A percentile compares a stretch with the other conserved stretches of the same genome.
These are phyloP conservation scores for Mylabris phalerata DNA, from an alignment of 1,140 invertebrate species.

Conservation along the genomic window DNA sequence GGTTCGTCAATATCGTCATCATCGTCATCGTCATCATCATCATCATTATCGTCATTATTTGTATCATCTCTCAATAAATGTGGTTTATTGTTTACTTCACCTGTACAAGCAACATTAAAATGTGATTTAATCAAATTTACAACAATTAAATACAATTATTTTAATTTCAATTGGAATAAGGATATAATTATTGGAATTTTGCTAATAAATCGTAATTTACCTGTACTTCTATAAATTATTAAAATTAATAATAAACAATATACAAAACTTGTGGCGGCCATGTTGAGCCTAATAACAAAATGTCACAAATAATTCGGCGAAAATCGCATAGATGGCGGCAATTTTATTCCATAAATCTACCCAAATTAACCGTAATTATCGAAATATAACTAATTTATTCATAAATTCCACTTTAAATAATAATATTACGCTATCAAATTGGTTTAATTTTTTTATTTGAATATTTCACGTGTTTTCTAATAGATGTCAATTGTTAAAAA, in stretches of 20 bases:
- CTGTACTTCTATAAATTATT: slow-evolving; percentile 28
- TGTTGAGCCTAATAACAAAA: slow-evolving; percentile 24
- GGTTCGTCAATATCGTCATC: slow-evolving; percentile 33
- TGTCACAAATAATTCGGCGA: no score
- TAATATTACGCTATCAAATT: no score
- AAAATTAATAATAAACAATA: slow-evolving; percentile 38
- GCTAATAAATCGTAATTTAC: slow-evolving; percentile 13
- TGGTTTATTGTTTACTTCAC: slow-evolving; percentile 23
- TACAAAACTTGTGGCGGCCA: slow-evolving; percentile 34
- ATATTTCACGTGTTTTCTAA: no score
- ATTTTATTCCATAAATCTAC: no score
- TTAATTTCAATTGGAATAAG: no score
- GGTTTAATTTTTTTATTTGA: no score
- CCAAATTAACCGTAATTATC: no score
- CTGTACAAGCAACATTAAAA: slow-evolving; percentile 1
- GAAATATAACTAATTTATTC: no score
- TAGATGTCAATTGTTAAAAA: no score
- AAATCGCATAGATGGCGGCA: no score
- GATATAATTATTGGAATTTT: background rate
- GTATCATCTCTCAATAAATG: slow-evolving; percentile 20
- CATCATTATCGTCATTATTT: slow-evolving; percentile 10
- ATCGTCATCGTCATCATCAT: slow-evolving; percentile 33
- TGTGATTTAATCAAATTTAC: background rate
- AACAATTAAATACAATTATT: background rate
- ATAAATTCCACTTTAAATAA: no score